A percentile compares a stretch with the other conserved stretches of the same genome.
These are phyloP conservation scores for Sepiola atlantica DNA, from an alignment of 2,888 invertebrate species.

Conservation along the genomic window DNA sequence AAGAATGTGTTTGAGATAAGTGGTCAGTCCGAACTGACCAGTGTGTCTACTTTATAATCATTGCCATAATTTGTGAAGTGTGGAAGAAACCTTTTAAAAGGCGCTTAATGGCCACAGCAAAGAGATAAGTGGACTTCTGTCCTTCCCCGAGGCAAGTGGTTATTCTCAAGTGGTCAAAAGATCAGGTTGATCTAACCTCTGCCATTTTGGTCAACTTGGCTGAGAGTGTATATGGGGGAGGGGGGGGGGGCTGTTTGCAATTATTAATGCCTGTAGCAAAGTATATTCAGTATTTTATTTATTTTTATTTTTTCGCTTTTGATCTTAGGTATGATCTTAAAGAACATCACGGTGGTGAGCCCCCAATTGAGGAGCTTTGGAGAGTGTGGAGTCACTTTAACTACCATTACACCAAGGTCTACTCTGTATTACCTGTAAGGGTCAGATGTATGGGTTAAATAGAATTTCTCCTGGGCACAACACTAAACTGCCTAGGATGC, in stretches of 20 bases:
- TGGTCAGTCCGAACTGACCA: constrained; percentile 32
- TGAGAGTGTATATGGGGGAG: no score
- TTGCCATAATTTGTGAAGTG: not conserved
- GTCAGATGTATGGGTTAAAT: no score
- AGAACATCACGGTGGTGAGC: no score
- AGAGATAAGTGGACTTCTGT: not conserved
- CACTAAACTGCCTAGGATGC: no score
- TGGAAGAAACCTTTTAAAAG: not conserved
- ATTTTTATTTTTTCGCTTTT: no score
- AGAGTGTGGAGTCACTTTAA: no score
- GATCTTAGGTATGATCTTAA: no score
- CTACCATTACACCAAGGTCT: no score
- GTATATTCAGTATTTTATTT: not conserved
- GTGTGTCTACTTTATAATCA: constrained; percentile 11
- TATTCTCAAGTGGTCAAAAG: constrained; percentile 4
- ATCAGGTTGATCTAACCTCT: constrained; percentile 22
- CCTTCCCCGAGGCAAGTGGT: not conserved
- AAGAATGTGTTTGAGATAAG: not conserved
- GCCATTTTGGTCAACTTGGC: not conserved
- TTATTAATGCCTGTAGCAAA: not conserved
- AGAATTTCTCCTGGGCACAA: no score
- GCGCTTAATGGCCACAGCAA: constrained; percentile 4
- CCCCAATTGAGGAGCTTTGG: no score
- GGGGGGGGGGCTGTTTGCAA: not conserved
- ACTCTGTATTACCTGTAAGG: no score